Evolutionary conservation across 2,797 vertebrate species (phyloP).

Genomic region (Acanthopagrus latus): DNA sequence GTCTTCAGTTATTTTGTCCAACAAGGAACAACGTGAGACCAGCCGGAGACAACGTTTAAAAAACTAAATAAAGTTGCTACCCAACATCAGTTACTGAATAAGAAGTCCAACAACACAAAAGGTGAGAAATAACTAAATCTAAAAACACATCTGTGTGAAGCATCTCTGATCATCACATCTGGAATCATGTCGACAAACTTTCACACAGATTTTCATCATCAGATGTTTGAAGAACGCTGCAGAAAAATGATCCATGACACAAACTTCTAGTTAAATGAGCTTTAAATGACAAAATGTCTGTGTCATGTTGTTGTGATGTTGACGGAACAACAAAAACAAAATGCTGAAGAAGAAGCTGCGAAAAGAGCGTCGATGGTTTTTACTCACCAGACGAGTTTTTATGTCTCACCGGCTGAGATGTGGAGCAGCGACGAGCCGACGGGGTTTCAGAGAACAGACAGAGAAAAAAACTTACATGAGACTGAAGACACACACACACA

Average conservation of each 20-base stretch:
- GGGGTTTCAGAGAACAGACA: constrained; percentile 4
- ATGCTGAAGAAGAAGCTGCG: not conserved
- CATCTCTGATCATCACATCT: too few species aligned
- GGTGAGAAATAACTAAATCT: not conserved
- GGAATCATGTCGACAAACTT: not conserved
- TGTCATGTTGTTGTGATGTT: not conserved
- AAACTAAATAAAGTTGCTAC: not conserved
- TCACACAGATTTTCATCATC: not conserved
- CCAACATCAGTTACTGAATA: not conserved
- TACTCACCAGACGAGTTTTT: constrained; percentile 48
- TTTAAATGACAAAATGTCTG: too few species aligned
- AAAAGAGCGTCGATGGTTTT: too few species aligned
- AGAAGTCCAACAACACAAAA: not conserved
- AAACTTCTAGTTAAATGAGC: too few species aligned
- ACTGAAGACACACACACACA: constrained; percentile 12
- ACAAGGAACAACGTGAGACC: too few species aligned
- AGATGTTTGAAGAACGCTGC: not conserved
- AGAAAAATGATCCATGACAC: not conserved
- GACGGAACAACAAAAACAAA: not conserved
- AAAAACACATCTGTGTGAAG: too few species aligned
- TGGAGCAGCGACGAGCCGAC: constrained; percentile 6
- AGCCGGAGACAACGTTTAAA: too few species aligned
- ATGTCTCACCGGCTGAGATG: constrained; percentile 10
- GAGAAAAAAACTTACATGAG: constrained; percentile 8
- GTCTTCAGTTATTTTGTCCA: not conserved